Evolutionary conservation across 2,888 invertebrate species (phyloP), one percentile per base, ranked within the genome.

Genomic region (Lepidocyrtinus sp.): DNA sequence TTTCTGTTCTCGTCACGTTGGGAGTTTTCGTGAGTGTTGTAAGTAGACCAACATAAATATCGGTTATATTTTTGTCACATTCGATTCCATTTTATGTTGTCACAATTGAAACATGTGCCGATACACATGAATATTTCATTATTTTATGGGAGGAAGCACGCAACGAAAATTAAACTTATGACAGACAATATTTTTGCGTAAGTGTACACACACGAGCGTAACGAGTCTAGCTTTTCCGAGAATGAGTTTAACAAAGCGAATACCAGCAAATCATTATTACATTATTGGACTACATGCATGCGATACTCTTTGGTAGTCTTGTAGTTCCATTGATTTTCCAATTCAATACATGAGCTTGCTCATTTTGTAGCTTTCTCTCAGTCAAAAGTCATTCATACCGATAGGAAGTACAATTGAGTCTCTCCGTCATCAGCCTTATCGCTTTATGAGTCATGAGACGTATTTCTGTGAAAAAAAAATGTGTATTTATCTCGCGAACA

Each of bases 1-100:
- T 80, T 64, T 74, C 79, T 27, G 74, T 80, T 64, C 74, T 80
- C 70, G 74, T 80, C 79, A 70, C 79, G 68, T 61, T 80, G 70
- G 79, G 74, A 50, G 79, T 80, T 36, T 74, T 75, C 45, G 79
- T 70, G 17, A 69, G 70, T 25, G 45, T 80, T 22, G 79, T 80
- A 80, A 80, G 79, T 80, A 55, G 55, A 55, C 2, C 55, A 17
- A 55, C n/a, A 15, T 55, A 15, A 7, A n/a, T 55, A 55, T 55
- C 55, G 5, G 36, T 55, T 55, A 55, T 55, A 15, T 55, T n/a
- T 55, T 55, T n/a, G 55, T 55, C 55, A 55, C 55, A 55, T 55
- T 15, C 55, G 15, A 55, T n/a, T 36, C 12, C n/a, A 55, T 55
- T n/a, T n/a, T n/a, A 9, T n/a, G 3, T n/a, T 5, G 3, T 55